Conservation (phyloP, 1,140 invertebrate genomes). For the Drosophila mayri region DNA sequence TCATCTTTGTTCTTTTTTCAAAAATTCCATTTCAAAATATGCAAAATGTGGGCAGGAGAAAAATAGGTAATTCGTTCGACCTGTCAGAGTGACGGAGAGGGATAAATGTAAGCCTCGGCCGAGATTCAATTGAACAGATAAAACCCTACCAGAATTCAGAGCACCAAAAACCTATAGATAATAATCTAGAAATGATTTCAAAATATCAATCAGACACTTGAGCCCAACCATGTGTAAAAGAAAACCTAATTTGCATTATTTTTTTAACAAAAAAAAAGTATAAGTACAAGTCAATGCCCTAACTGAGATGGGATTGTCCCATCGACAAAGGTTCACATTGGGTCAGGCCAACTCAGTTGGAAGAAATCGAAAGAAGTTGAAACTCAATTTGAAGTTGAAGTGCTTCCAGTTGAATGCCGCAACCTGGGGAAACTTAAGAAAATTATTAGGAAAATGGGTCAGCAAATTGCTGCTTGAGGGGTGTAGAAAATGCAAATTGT, state of each 20-base stretch:
- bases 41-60: constrained; percentile 39
- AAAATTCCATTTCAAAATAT: constrained; percentile 42
- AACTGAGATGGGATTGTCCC: constrained; percentile 22
- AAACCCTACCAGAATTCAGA: constrained; percentile 16
- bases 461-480: constrained; percentile 50
- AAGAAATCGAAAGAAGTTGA: constrained; percentile 40
- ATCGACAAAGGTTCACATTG: constrained; percentile 11
- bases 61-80: constrained; percentile 35
- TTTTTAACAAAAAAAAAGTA: constrained; percentile 2
- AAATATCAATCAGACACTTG: constrained; percentile 61
- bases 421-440: constrained; percentile 53
- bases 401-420: constrained; percentile 67
- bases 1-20: constrained; percentile 40
- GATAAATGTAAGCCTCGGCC: constrained; percentile 14
- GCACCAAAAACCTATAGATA: constrained; percentile 15
- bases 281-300: constrained; percentile 46
- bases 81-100: constrained; percentile 37
- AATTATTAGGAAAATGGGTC: constrained; percentile 73
- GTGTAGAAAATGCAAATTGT: constrained; percentile 71
- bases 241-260: constrained; percentile 43
- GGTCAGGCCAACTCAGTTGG: constrained; percentile 67
- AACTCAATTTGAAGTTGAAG: constrained; percentile 50
- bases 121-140: constrained; percentile 52
- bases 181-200: constrained; percentile 42
- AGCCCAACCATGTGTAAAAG: constrained; percentile 42